These are phyloP conservation scores for Emmelina monodactyla DNA, from an alignment of 2,888 invertebrate genomes.

Conservation along the genomic window DNA sequence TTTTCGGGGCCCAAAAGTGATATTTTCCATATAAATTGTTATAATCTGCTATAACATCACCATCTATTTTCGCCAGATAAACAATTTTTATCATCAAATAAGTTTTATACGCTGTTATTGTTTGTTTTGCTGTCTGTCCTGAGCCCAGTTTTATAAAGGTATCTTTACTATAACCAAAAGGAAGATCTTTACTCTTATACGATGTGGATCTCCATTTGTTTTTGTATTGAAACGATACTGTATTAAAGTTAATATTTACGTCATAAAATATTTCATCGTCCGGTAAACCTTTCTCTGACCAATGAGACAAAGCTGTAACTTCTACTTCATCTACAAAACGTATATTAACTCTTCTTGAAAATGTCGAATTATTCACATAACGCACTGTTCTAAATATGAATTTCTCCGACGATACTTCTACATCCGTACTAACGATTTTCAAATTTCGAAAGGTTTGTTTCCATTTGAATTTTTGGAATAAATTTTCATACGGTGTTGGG, in stretches of 20 bases:
- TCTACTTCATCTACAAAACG: constrained; percentile 23
- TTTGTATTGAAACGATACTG: constrained; percentile 19
- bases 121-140: constrained; percentile 23
- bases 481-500: constrained; percentile 33
- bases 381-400: constrained; percentile 23
- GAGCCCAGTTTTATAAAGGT: constrained; percentile 24
- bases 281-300: constrained; percentile 29
- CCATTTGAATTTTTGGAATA: constrained; percentile 36
- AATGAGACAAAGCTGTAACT: constrained; percentile 25
- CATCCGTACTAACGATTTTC: constrained; percentile 23
- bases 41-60: constrained; percentile 33
- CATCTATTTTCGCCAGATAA: constrained; percentile 28
- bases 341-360: constrained; percentile 19
- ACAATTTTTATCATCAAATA: constrained; percentile 28
- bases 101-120: constrained; percentile 28
- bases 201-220: constrained; percentile 32
- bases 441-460: constrained; percentile 26
- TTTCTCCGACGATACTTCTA: too few species aligned
- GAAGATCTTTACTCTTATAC: constrained; percentile 16
- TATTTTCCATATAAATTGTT: constrained; percentile 34
- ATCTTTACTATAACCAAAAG: constrained; percentile 23
- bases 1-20: constrained; percentile 38
- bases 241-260: constrained; percentile 24
- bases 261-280: constrained; percentile 25
- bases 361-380: constrained; percentile 31